phyloP scores from a whole-genome alignment of 2,113 vertebrate species.

The Chelonoidis abingdonii region DNA sequence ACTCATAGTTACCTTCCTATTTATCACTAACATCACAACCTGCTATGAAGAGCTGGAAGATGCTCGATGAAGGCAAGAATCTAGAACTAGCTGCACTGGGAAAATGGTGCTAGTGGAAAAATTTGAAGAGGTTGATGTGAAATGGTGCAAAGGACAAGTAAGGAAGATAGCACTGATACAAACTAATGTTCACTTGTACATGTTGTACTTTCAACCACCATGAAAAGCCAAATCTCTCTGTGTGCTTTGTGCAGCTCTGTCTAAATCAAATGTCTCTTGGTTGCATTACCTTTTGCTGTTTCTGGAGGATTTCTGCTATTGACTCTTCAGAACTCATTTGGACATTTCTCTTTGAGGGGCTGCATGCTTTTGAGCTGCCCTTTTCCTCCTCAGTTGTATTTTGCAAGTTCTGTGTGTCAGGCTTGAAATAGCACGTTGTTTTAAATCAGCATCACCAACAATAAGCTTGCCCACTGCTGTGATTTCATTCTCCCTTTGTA shows the following conservation, averaged over 20 bases:
- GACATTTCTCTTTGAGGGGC: accelerated
- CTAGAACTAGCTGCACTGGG: not conserved
- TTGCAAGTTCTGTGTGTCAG: not conserved
- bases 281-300: not conserved
- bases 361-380: not conserved
- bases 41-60: not conserved
- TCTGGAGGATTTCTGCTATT: not conserved
- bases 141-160: not conserved
- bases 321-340: not conserved
- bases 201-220: not conserved
- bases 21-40: not conserved
- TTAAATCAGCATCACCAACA: not conserved
- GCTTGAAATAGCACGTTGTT: not conserved
- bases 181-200: not conserved
- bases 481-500: not conserved
- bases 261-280: not conserved
- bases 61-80: not conserved
- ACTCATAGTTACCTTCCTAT: not conserved
- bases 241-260: not conserved
- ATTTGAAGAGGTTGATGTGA: not conserved
- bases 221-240: not conserved
- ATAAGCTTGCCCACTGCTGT: not conserved
- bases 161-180: not conserved
- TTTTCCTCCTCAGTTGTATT: not conserved
- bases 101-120: not conserved